A percentile compares a stretch with the other conserved stretches of the same genome.
Evolutionary conservation across 2,888 invertebrate genomes (phyloP).

Genomic region (Merodon equestris): DNA sequence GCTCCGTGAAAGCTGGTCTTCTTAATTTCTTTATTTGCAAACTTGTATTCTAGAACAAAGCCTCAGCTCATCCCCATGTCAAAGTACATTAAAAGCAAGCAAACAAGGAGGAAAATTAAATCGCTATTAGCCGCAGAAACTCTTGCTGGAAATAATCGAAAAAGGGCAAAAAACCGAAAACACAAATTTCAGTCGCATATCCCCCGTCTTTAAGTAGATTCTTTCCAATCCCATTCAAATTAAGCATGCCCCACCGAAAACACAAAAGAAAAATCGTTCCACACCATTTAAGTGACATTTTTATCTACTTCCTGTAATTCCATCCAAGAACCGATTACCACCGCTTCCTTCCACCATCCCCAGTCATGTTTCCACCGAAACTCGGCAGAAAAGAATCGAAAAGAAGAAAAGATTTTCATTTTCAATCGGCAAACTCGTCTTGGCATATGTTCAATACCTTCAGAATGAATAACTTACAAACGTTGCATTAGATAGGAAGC

Average conservation of each 20-base stretch:
- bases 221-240: slow-evolving; percentile 20
- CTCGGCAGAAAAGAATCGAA: background rate
- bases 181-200: background rate
- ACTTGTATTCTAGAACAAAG: no score
- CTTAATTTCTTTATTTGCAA: no score
- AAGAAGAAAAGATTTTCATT: slow-evolving; percentile 28
- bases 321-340: slow-evolving; percentile 57
- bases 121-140: background rate
- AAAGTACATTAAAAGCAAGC: no score
- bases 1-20: no score
- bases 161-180: background rate
- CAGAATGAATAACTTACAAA: slow-evolving; percentile 43
- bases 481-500: slow-evolving; percentile 25
- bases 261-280: slow-evolving; percentile 53
- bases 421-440: slow-evolving; percentile 47
- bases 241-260: slow-evolving; percentile 22
- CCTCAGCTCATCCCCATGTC: no score
- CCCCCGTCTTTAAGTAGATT: background rate
- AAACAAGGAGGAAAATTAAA: no score
- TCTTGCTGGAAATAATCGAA: background rate
- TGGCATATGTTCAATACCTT: slow-evolving; percentile 61
- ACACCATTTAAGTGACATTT: slow-evolving; percentile 61
- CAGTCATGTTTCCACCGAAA: slow-evolving; percentile 13
- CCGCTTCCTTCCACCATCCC: slow-evolving; percentile 44
- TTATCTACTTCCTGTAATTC: slow-evolving; percentile 60